These are phyloP conservation scores for Idaea aversata DNA, from an alignment of 2,888 invertebrate genomes.

Conservation along the genomic window DNA sequence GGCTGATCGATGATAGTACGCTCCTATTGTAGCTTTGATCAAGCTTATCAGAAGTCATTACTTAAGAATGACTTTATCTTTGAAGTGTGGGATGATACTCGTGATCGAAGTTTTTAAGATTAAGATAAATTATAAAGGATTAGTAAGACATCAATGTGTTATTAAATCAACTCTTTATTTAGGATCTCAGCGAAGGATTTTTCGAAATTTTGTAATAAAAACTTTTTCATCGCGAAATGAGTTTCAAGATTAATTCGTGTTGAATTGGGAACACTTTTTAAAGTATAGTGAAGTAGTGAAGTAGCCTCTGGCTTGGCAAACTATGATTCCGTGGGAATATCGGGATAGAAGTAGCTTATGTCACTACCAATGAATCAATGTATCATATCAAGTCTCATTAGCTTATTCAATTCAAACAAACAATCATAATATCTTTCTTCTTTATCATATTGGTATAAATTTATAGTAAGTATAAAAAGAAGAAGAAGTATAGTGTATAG, in stretches of 20 bases:
- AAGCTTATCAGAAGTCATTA: not conserved
- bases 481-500: no score
- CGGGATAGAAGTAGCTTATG: no score
- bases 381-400: no score
- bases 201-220: not conserved
- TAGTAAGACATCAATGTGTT: not conserved
- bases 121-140: not conserved
- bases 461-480: no score
- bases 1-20: not conserved
- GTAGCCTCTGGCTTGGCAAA: no score
- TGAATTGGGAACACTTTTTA: not conserved
- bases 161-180: not conserved
- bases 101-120: not conserved
- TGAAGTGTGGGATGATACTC: not conserved
- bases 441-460: no score
- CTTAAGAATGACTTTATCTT: conserved; percentile 16
- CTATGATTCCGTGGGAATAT: no score
- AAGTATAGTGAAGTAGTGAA: no score
- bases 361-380: no score
- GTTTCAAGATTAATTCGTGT: not conserved
- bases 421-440: no score
- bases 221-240: not conserved
- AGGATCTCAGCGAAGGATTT: not conserved
- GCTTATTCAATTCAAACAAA: no score
- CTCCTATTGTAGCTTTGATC: not conserved